phyloP scores from a whole-genome alignment of 2,888 invertebrate genomes.

The Phyllotreta striolata region DNA sequence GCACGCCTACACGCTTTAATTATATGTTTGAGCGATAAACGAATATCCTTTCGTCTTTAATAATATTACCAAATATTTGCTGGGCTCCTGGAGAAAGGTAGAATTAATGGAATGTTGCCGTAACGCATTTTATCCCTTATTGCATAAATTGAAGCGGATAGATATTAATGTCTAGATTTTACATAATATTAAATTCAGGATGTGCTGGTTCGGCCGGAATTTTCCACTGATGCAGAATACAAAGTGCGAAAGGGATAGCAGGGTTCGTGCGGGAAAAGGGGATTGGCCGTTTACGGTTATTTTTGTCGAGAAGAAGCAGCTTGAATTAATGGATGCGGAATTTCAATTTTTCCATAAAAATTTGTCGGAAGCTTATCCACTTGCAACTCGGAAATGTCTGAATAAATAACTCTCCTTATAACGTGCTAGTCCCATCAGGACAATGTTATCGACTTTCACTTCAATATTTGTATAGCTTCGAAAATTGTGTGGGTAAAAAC shows the following conservation, averaged over 20 bases:
- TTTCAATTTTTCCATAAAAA: constrained; percentile 12
- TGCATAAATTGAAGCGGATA: constrained; percentile 20
- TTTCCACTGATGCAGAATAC: constrained; percentile 5
- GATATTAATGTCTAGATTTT: constrained; percentile 22
- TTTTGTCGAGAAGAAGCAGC: constrained; percentile 11
- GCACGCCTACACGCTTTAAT: constrained; percentile 9
- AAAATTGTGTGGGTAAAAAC: no score
- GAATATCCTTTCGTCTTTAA: not conserved
- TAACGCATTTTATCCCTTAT: constrained; percentile 13
- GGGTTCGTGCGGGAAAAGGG: not conserved
- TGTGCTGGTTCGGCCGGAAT: constrained; percentile 5
- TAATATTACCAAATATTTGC: constrained; percentile 16
- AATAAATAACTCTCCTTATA: no score
- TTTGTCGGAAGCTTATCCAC: not conserved
- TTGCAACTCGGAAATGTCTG: no score
- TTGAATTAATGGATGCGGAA: constrained; percentile 15
- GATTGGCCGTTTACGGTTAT: constrained; percentile 7
- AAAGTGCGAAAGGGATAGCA: constrained; percentile 9
- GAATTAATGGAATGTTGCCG: constrained; percentile 18
- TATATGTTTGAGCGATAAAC: constrained; percentile 5
- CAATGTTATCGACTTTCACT: no score
- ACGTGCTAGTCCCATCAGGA: no score
- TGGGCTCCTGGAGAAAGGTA: constrained; percentile 6
- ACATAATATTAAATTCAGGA: constrained; percentile 22
- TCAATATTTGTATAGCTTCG: no score